Percentiles rank a stretch among this genome's conserved stretches.
phyloP scores from a whole-genome alignment of 2,888 invertebrate genomes.

The Copidosoma aretas region DNA sequence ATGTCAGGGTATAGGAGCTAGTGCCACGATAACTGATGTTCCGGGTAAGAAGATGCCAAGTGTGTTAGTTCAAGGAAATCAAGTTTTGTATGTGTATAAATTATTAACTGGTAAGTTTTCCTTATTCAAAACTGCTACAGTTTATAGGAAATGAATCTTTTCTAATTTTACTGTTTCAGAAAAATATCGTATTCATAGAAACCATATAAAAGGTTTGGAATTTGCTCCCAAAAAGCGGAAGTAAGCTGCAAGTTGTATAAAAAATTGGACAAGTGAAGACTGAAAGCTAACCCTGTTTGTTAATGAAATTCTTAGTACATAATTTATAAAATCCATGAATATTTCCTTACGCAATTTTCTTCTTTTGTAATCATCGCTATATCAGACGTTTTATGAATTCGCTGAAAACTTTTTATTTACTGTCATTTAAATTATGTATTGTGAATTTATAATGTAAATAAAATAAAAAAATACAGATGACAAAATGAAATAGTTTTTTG shows the following conservation, averaged over 20 bases:
- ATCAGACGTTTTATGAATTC: too few relatives aligned
- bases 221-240: conserved; percentile 76
- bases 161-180: conserved; percentile 65
- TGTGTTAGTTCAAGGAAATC: conserved; percentile 90
- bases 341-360: too few relatives aligned
- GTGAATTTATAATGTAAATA: too few relatives aligned
- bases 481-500: too few relatives aligned
- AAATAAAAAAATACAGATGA: too few relatives aligned
- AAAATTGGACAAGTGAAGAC: too few relatives aligned
- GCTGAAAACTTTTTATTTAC: too few relatives aligned
- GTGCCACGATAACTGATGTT: conserved; percentile 78
- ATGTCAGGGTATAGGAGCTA: conserved; percentile 88
- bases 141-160: background rate
- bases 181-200: conserved; percentile 79
- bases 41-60: conserved; percentile 78
- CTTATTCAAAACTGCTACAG: background rate
- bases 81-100: conserved; percentile 70
- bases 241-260: conserved; percentile 37
- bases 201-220: conserved; percentile 78
- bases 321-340: too few relatives aligned
- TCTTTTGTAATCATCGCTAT: too few relatives aligned
- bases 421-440: too few relatives aligned
- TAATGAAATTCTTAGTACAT: too few relatives aligned
- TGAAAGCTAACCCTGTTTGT: too few relatives aligned
- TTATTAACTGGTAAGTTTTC: conserved; percentile 63